A percentile compares a stretch with the other conserved stretches of the same genome.
Conservation (phyloP, 2,797 vertebrate genomes). For the Pelobates cultripes region DNA sequence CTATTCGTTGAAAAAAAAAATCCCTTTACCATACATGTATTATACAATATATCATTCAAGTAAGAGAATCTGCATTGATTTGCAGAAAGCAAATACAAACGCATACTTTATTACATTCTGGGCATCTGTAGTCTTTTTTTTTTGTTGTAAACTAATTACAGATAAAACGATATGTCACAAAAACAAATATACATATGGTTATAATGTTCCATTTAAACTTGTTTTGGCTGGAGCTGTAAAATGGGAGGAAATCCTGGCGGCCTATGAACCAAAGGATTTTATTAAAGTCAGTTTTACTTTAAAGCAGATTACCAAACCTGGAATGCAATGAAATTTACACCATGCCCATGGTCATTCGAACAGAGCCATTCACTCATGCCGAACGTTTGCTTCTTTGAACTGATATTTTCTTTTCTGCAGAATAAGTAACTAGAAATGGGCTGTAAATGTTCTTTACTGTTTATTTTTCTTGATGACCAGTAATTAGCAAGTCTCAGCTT, state of each 20-base stretch:
- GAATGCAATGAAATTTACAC: conserved; percentile 52
- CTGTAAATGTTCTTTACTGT: conserved; percentile 33
- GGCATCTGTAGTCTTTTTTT: not conserved
- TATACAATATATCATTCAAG: too few species aligned
- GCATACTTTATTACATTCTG: not conserved
- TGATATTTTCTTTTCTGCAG: conserved; percentile 22
- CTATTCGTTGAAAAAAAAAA: too few species aligned
- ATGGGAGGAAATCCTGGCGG: conserved; percentile 40
- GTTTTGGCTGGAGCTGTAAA: conserved; percentile 10
- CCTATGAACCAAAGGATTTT: conserved; percentile 44
- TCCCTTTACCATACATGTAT: too few species aligned
- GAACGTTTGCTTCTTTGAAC: conserved; percentile 54
- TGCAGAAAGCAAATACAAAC: not conserved
- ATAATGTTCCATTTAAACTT: not conserved
- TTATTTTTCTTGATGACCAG: conserved; percentile 46
- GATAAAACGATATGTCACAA: not conserved
- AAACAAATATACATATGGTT: conserved; percentile 7
- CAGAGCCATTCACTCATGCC: conserved; percentile 39
- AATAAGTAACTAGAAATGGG: conserved; percentile 16
- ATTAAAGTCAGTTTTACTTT: conserved; percentile 50
- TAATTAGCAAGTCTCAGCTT: conserved; percentile 38
- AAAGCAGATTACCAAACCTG: conserved; percentile 55
- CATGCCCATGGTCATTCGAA: conserved; percentile 40
- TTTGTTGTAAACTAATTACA: not conserved
- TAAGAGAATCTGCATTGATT: too few species aligned